A percentile compares a stretch with the other conserved stretches of the same genome.
phyloP scores from a whole-genome alignment of 1,140 invertebrate genomes.

The Elysia chlorotica region DNA sequence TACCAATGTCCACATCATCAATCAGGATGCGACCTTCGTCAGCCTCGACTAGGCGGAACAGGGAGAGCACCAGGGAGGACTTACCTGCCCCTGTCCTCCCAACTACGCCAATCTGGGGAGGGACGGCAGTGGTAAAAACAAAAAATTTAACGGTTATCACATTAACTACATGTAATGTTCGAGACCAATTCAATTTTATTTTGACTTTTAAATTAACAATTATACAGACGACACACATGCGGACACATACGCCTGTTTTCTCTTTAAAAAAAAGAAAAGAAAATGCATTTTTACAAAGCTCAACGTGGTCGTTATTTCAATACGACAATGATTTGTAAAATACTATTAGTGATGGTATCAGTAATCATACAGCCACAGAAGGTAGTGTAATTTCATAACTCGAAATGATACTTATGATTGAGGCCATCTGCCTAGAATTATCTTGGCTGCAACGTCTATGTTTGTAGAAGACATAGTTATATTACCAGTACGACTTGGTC shows the following conservation, averaged over 20 bases:
- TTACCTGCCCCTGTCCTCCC: conserved; percentile 29
- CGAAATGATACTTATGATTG: background rate
- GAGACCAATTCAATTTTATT: background rate
- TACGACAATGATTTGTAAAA: too few species aligned
- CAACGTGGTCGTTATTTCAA: too few species aligned
- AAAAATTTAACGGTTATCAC: background rate
- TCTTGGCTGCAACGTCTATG: too few species aligned
- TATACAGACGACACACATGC: background rate
- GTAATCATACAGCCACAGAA: background rate
- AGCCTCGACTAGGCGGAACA: conserved; percentile 26
- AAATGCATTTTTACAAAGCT: background rate
- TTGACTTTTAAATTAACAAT: background rate
- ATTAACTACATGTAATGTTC: background rate
- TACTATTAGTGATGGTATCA: too few species aligned
- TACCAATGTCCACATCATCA: conserved; percentile 22
- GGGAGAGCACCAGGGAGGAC: conserved; percentile 20
- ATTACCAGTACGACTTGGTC: too few species aligned
- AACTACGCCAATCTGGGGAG: conserved; percentile 24
- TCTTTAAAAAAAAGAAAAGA: background rate
- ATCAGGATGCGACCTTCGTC: conserved; percentile 15
- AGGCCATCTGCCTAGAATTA: too few species aligned
- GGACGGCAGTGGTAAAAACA: background rate
- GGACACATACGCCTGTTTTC: background rate
- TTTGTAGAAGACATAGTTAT: too few species aligned
- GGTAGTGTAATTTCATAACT: background rate